Evolutionary conservation across 1,140 invertebrate genomes (phyloP), one percentile per base, ranked within the genome.

Genomic region (Drosophila nasuta): DNA sequence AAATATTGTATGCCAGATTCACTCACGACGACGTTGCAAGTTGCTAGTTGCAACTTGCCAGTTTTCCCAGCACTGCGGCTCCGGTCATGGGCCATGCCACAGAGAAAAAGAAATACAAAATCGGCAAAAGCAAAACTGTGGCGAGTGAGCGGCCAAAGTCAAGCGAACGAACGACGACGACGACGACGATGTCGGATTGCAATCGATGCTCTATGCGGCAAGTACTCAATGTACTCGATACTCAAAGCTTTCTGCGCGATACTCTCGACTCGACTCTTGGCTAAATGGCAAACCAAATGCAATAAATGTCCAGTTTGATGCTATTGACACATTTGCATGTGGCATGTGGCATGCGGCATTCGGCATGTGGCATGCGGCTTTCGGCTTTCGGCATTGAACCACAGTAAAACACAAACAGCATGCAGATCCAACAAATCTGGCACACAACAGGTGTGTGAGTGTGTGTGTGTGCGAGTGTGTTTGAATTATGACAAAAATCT

Each of bases 1-100:
- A 88, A 88, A 88, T 88, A 88, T 88, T 88, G 83, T 83, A 88
- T 82, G 83, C 83, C 83, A 81, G 76, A 81, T 71, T 80, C 75
- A 78, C 79, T 86, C 82, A 88, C 83, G 81, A 88, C 46, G 17
- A 20, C 17, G 35, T 63, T 52, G 46, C 65, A 45, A 58, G 76
- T 75, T 78, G 70, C 38, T 48, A 41, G 60, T 41, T 57, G 35
- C 49, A 35, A 25, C 45, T 71, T 71, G 45, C 66, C 8, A 75
- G 46, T 60, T 68, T 70, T 70, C 72, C 58, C 66, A 70, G 72
- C 63, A 54, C 15, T 52, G 25, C 7, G 7, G 62, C 38, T n/a
- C 63, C 77, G 74, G 74, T 79, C 77, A 79, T 79, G 77, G 77
- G 73, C 25, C 77, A 78, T 64, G 72, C 72, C 54, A 77, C 65